Evolutionary conservation across 2,888 invertebrate species (phyloP), one percentile per base, ranked within the genome.

Genomic region (Drosophila longiperda): DNA sequence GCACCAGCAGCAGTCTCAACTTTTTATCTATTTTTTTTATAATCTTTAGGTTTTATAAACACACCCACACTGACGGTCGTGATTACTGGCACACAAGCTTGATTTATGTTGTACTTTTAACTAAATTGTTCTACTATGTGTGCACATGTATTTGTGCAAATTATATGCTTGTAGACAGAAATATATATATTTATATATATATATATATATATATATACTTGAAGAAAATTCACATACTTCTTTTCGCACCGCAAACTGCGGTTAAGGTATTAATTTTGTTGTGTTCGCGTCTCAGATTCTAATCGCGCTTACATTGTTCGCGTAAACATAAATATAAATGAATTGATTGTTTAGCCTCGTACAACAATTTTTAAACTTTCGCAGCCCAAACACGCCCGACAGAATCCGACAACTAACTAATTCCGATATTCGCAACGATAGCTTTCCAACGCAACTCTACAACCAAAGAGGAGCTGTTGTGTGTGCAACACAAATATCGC

Each of bases 21-120:
- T 64, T 15, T 45, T 49, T 61, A 61, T 50, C 48, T 52, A 62
- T 53, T 36, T 67, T 2, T 26, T 62, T 40, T 61, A 48, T 40
- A 53, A 50, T 61, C 58, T 76, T 59, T 38, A 66, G 42, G 53
- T 50, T 29, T 61, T 40, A 34, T 32, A 62, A 15, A 62, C 62
- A 68, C 52, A 53, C 49, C 65, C 57, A 64, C 55, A 59, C 62
- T 61, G 59, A 55, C 26, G 63, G 29, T 12, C 15, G 57, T 38
- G 34, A 49, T 29, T 69, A 58, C 64, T 63, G 49, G 54, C 67
- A 73, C 61, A 71, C 59, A 74, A 66, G 65, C 71, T 75, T 80
- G 80, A 82, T 87, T 85, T 85, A 83, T 80, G 73, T 54, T 71
- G 60, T 54, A 78, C 75, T 80, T 75, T 71, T 71, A 79, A 80